Evolutionary conservation across 92 coral and sea anemone species (phyloP).

Genomic region (Pocillopora grandis): DNA sequence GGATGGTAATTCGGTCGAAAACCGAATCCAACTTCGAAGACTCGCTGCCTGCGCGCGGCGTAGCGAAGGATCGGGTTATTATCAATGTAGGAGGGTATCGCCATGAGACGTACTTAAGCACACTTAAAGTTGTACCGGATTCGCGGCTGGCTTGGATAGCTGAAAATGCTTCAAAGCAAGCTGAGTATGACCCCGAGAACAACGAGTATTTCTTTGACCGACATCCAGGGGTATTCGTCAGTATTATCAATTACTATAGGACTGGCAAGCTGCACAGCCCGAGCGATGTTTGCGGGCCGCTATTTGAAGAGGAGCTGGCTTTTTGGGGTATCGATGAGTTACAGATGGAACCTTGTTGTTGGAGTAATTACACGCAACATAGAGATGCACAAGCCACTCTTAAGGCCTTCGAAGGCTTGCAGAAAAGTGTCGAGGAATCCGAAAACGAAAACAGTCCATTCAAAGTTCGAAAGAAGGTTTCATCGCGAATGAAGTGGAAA

Average conservation of each 20-base stretch:
- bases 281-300: slow-evolving; percentile 95
- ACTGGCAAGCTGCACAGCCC: slow-evolving; percentile 99
- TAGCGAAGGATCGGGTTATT: slow-evolving; percentile 82
- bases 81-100: slow-evolving; percentile 96
- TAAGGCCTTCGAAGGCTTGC: slow-evolving; percentile 89
- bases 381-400: slow-evolving; percentile 93
- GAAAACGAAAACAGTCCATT: slow-evolving; percentile 72
- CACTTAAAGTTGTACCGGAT: slow-evolving; percentile 93
- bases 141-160: slow-evolving; percentile 98
- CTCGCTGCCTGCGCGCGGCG: slow-evolving; percentile 60
- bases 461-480: slow-evolving; percentile 41
- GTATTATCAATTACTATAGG: slow-evolving; percentile 90
- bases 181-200: slow-evolving; percentile 88
- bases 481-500: slow-evolving; percentile 49
- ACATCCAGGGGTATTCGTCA: slow-evolving; percentile 93
- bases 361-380: slow-evolving; percentile 98
- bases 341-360: slow-evolving; percentile 99
- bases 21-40: slow-evolving; percentile 71
- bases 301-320: slow-evolving; percentile 93
- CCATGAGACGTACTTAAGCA: slow-evolving; percentile 96
- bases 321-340: slow-evolving; percentile 99
- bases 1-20: slow-evolving; percentile 39
- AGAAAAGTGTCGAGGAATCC: slow-evolving; percentile 83
- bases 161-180: slow-evolving; percentile 88
- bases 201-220: slow-evolving; percentile 96